Base-by-base conservation (phyloP, 2,888 invertebrate species). In the Acanthopleura granulata region DNA sequence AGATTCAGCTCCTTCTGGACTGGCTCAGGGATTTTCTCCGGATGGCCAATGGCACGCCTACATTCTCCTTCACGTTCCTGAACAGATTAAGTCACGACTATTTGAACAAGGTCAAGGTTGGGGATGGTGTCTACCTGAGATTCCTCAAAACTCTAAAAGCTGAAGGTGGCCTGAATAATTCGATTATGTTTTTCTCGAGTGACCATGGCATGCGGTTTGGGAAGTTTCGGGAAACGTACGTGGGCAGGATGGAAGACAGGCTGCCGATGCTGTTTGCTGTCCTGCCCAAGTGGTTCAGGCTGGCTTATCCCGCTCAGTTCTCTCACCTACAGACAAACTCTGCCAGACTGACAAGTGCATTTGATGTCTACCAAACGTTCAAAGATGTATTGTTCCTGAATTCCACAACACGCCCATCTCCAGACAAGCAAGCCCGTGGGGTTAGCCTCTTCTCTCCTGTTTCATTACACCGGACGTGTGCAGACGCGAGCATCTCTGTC, bases 121-220 rank as follows among this genome's bases (percentile, higher is more conserved):
- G 95, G 79, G 97, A 97, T 84, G 91, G 92, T 0, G 91, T 92
- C 66, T 93, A 94, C 83, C 88, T 91, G 80, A 84, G 90, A 0
- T 92, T 95, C 84, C 90, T 96, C 74, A 88, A 90, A 77, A 88
- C 91, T 73, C 70, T 82, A 72, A 90, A 93, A 75, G 72, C 76
- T 1, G 30, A 70, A 11, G 80, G 80, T 12, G 72, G 74, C 16
- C 75, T 85, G 0, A 74, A 83, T 29, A 84, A 85, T 74, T 79
- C 82, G 6, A 69, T 84, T 14, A 22, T 85, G 0, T 30, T 85
- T 16, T 84, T 81, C 74, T 84, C 96, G 91, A 96, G 96, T 89
- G 97, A 97, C 87, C 97, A 97, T 86, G 97, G 97, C 0, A 93
- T 96, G 74, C 92, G 97, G 77, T 97, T 95, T 94, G 97, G 96